A percentile compares a stretch with the other conserved stretches of the same genome.
Conservation (phyloP, 2,888 invertebrate species). For the Scelioninae gen. 2 region DNA sequence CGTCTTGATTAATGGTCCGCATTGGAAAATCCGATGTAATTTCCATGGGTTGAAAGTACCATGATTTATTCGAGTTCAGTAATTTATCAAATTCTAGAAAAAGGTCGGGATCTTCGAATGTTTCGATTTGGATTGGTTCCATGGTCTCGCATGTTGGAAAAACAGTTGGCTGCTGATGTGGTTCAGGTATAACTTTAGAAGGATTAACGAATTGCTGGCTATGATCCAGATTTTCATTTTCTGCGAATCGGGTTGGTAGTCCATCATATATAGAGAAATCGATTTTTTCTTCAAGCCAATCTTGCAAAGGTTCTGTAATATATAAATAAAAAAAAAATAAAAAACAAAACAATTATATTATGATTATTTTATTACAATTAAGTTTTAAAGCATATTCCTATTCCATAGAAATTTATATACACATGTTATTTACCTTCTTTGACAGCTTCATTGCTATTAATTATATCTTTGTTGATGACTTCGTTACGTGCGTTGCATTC, state of each 20-base stretch:
- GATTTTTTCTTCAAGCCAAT: constrained; percentile 82
- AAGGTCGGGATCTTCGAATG: constrained; percentile 2
- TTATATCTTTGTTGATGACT: constrained; percentile 20
- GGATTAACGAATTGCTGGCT: constrained; percentile 65
- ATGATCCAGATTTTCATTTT: constrained; percentile 64
- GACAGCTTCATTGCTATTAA: no score
- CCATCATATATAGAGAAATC: constrained; percentile 82
- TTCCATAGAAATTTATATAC: no score
- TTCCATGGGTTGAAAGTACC: constrained; percentile 9
- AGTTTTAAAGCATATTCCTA: no score
- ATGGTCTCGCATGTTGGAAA: background rate
- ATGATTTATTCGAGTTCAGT: constrained; percentile 15
- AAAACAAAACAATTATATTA: no score
- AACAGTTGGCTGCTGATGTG: constrained; percentile 1
- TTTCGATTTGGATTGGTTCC: background rate
- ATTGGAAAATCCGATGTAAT: background rate
- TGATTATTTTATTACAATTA: no score
- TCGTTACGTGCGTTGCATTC: constrained; percentile 29
- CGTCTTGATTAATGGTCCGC: constrained; percentile 35
- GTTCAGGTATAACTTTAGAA: constrained; percentile 31
- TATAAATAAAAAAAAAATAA: no score
- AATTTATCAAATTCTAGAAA: constrained; percentile 31
- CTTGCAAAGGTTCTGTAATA: constrained; percentile 80
- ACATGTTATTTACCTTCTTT: no score
- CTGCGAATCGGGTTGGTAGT: constrained; percentile 72